Evolutionary conservation across 2,113 vertebrate species (phyloP), one percentile per base, ranked within the genome.

Genomic region (Lutjanus erythropterus): DNA sequence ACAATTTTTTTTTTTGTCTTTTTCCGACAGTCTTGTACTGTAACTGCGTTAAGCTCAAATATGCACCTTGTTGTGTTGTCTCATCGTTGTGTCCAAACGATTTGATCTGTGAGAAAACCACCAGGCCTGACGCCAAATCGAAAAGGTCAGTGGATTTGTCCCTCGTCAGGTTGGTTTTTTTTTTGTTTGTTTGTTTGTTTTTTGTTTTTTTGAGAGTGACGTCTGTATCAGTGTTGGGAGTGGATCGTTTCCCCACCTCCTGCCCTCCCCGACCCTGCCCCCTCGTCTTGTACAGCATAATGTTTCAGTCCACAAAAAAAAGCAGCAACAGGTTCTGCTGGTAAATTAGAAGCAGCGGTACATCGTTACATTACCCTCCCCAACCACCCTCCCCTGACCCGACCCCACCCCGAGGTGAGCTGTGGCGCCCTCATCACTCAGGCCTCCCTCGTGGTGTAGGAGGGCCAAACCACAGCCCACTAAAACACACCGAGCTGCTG

Each of bases 251-350:
- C 81, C 83, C n/a, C 44, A 12, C 50, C 78, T 61, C 78, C 71
- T 62, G 65, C 69, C 39, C 60, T 9, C 25, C 46, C 41, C 39
- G 1, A 62, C 44, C 66, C 27, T 18, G 14, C 31, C 12, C 21
- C 39, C 29, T 27, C 19, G 41, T 75, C 71, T 70, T 46, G 46
- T 89, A 91, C 92, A 91, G 84, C 87, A 82, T 80, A 67, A n/a
- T 66, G 81, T 92, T 88, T 87, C 73, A 85, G 88, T 93, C 84
- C 84, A 87, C 58, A 18, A 80, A 64, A 88, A n/a, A 92, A 88
- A 92, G 91, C 89, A 92, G 94, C 94, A 93, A 91, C 73, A 90
- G 86, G 84, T 95, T 90, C 85, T 94, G 93, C 94, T 93, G 92
- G 94, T 93, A 90, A 88, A 91, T 84, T 46, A 89, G 82, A 88